Percentiles rank a stretch among this genome's conserved stretches.
Evolutionary conservation across 2,797 vertebrate genomes (phyloP).

Genomic region (Dromococcyx pavoninus): DNA sequence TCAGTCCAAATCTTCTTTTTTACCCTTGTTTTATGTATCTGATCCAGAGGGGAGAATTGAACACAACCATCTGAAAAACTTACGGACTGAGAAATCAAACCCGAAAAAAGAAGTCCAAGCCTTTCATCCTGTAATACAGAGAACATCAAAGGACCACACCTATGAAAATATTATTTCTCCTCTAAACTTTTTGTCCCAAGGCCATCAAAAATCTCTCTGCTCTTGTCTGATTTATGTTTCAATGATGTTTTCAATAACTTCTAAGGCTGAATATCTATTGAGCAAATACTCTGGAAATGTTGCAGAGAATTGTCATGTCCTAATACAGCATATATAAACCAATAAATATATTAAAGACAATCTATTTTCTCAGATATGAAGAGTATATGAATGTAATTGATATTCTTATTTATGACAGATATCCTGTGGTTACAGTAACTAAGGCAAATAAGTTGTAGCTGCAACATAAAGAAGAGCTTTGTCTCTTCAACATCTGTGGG

Average conservation of each 20-base stretch:
- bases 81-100: background rate
- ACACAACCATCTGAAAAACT: background rate
- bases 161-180: slow-evolving; percentile 34
- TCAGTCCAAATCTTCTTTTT: background rate
- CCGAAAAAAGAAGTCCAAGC: background rate
- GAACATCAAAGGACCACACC: slow-evolving; percentile 31
- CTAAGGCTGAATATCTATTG: background rate
- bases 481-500: background rate
- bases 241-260: slow-evolving; percentile 3
- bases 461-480: background rate
- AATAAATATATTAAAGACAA: slow-evolving; percentile 8
- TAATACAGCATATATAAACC: background rate
- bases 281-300: background rate
- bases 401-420: slow-evolving; percentile 28
- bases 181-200: slow-evolving; percentile 15
- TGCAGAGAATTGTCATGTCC: background rate
- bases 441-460: background rate
- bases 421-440: background rate
- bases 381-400: background rate
- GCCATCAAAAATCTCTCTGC: background rate
- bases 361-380: background rate
- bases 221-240: slow-evolving; percentile 19
- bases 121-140: background rate
- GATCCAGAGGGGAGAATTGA: background rate
- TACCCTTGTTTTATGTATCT: background rate